Conservation (phyloP, 2,888 invertebrate genomes). For the Nomada hirtipes region DNA sequence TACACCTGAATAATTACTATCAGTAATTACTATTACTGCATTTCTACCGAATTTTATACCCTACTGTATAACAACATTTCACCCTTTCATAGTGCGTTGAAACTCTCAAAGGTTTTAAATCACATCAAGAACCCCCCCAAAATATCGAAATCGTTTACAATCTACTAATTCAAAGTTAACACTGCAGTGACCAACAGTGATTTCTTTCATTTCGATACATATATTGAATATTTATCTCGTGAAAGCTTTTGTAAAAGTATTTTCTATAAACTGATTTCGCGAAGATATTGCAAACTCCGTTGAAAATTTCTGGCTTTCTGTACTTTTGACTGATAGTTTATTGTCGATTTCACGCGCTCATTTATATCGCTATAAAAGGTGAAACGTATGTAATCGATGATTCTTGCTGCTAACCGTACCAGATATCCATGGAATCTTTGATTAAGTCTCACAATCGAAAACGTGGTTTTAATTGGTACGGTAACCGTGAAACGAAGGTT, state of each 20-base stretch:
- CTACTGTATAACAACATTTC: background rate
- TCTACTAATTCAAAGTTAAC: too few species aligned
- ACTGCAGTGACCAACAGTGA: too few species aligned
- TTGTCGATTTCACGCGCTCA: background rate
- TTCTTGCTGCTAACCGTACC: slow-evolving; percentile 12
- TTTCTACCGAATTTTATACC: too few species aligned
- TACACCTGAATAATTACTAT: too few species aligned
- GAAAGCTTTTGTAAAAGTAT: too few species aligned
- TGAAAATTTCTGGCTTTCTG: too few species aligned
- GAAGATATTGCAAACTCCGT: too few species aligned
- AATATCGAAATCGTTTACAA: background rate
- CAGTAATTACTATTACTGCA: too few species aligned
- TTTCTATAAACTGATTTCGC: too few species aligned
- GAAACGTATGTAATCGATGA: slow-evolving; percentile 13
- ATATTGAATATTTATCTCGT: too few species aligned
- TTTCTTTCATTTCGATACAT: too few species aligned
- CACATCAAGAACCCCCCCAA: background rate
- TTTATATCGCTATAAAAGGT: slow-evolving; percentile 15
- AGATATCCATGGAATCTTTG: slow-evolving; percentile 3
- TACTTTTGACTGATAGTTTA: background rate
- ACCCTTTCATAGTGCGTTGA: background rate
- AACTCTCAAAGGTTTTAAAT: background rate
- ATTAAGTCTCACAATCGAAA: slow-evolving; percentile 16
- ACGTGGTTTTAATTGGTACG: slow-evolving; percentile 48
- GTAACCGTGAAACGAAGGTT: slow-evolving; percentile 51